These are phyloP conservation scores for Hydra vulgaris DNA, from an alignment of 30 jellyfish, hydroid and myxozoan genomes.

Conservation along the genomic window DNA sequence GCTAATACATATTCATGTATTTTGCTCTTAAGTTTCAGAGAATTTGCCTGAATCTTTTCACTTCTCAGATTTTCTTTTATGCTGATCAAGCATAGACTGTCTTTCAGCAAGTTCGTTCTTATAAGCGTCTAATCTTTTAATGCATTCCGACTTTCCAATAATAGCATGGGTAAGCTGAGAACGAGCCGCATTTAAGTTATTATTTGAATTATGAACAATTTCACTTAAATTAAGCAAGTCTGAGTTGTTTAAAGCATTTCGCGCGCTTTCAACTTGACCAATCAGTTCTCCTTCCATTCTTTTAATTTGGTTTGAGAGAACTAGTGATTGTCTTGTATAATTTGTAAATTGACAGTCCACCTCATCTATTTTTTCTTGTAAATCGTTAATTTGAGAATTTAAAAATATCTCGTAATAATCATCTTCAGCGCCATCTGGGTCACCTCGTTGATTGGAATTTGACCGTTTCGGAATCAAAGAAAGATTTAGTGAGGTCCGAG, in stretches of 20 bases:
- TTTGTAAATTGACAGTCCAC: constrained; percentile 55
- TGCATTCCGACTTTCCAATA: constrained; percentile 63
- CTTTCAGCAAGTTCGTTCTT: constrained; percentile 49
- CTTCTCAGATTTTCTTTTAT: constrained; percentile 39
- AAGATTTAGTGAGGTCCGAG: constrained; percentile 62
- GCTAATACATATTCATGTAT: too few species aligned
- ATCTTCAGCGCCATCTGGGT: constrained; percentile 55
- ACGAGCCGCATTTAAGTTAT: constrained; percentile 70
- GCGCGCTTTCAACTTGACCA: constrained; percentile 56
- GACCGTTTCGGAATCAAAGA: constrained; percentile 10
- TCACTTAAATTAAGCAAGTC: constrained; percentile 35
- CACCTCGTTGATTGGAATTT: not conserved
- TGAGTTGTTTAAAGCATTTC: constrained; percentile 40
- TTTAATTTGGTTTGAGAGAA: constrained; percentile 52
- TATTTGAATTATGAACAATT: constrained; percentile 31
- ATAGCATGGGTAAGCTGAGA: constrained; percentile 71
- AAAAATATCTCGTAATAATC: constrained; percentile 65
- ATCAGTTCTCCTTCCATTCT: constrained; percentile 65
- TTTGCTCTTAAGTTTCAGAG: not conserved
- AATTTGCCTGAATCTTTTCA: not conserved
- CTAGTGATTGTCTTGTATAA: constrained; percentile 56
- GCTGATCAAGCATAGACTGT: constrained; percentile 43
- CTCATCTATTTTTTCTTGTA: constrained; percentile 70
- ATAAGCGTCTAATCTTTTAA: constrained; percentile 48
- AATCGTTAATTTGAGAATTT: constrained; percentile 67